Percentiles rank a stretch among this genome's conserved stretches.
Conservation (phyloP, 2,113 vertebrate genomes). For the Lampris megalopsis region DNA sequence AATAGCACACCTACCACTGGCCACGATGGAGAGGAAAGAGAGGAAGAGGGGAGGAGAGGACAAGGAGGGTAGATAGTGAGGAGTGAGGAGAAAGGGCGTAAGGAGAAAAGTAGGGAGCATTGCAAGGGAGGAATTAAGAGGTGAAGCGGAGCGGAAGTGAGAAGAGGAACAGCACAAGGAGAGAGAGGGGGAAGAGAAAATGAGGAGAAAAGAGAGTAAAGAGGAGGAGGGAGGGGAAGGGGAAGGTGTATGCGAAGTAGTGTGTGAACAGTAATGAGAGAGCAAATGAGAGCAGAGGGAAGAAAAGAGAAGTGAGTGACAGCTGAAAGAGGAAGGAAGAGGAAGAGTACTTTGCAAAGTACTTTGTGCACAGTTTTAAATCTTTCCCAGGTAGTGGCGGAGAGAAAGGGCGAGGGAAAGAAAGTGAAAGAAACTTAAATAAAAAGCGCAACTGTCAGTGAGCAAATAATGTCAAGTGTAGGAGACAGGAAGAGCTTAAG, state of each 20-base stretch:
- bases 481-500: constrained; percentile 60
- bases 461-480: constrained; percentile 34
- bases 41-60: constrained; percentile 14
- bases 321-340: too few species aligned
- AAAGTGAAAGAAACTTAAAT: not conserved
- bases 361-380: constrained; percentile 48
- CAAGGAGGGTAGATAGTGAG: constrained; percentile 6
- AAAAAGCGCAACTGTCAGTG: not conserved
- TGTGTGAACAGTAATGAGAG: constrained; percentile 8
- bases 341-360: constrained; percentile 24
- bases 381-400: constrained; percentile 19
- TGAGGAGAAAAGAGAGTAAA: constrained; percentile 24
- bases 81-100: constrained; percentile 11
- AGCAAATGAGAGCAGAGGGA: not conserved
- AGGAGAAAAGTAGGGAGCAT: not conserved
- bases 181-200: not conserved
- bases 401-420: constrained; percentile 29
- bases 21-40: not conserved
- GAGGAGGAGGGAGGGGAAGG: constrained; percentile 5
- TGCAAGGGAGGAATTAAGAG: not conserved
- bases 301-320: not conserved
- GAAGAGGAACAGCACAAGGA: constrained; percentile 1
- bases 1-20: constrained; percentile 51
- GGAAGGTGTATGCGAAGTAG: constrained; percentile 6
- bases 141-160: not conserved